These are phyloP conservation scores for Dryococelus australis DNA, from an alignment of 2,888 invertebrate genomes.

Conservation along the genomic window DNA sequence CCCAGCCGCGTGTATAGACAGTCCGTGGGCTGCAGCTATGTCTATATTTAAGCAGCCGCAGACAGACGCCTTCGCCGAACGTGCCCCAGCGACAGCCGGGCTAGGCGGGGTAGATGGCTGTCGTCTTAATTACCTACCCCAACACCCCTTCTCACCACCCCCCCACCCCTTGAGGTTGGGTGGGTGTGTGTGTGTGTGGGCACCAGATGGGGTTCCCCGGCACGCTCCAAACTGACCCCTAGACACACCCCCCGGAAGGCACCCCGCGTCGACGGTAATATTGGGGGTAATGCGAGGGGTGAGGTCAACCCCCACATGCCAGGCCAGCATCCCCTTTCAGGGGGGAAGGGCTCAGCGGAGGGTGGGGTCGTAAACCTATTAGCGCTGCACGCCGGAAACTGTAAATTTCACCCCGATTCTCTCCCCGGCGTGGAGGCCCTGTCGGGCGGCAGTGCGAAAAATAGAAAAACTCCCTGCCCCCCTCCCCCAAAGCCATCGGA, in stretches of 20 bases:
- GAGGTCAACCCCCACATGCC: not conserved
- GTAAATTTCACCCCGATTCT: constrained; percentile 20
- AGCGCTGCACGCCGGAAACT: constrained; percentile 5
- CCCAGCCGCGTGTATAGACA: too few species aligned
- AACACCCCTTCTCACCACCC: not conserved
- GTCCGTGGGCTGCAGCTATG: not conserved
- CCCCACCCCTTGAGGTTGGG: not conserved
- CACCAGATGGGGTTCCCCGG: constrained; percentile 33
- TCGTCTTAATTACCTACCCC: constrained; percentile 1
- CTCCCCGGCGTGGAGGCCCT: not conserved
- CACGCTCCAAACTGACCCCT: constrained; percentile 27
- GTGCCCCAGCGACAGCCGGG: not conserved
- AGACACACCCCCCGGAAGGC: constrained; percentile 35
- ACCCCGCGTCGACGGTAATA: constrained; percentile 25
- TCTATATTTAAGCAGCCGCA: not conserved
- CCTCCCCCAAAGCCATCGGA: not conserved
- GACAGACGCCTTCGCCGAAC: not conserved
- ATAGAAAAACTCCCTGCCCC: not conserved
- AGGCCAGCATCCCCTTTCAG: not conserved
- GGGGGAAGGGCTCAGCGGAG: not conserved
- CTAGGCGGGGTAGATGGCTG: not conserved
- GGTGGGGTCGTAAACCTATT: constrained; percentile 25
- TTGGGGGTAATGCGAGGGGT: constrained; percentile 41
- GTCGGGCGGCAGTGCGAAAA: constrained; percentile 20
- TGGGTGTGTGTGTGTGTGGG: constrained; percentile 24